These are phyloP conservation scores for Phataginus tricuspis DNA, from an alignment of 2,797 vertebrate species.

Conservation along the genomic window DNA sequence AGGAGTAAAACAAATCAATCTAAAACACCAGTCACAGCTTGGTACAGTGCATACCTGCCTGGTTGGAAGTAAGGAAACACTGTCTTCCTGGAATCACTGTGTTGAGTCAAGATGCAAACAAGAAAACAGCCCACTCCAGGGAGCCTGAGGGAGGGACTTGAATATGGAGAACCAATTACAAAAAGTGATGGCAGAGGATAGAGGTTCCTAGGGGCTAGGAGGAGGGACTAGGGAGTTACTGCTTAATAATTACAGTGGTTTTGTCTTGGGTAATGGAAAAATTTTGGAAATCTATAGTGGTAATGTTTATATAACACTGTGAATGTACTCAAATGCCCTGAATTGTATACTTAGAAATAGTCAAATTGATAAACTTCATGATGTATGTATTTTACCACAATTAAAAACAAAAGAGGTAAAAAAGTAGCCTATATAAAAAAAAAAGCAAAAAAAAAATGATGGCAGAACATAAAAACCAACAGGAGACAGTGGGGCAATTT, in stretches of 20 bases:
- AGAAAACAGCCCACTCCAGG: neutral
- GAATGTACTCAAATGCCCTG: neutral
- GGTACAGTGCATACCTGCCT: neutral
- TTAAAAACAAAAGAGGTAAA: neutral
- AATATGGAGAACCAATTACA: neutral
- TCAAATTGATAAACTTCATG: neutral
- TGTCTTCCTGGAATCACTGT: neutral
- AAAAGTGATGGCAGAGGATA: neutral
- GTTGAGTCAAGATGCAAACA: neutral
- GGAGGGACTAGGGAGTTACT: rapidly evolving
- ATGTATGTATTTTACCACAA: neutral
- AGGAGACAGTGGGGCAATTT: neutral
- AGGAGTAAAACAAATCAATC: neutral
- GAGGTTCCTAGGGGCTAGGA: neutral
- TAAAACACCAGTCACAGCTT: neutral
- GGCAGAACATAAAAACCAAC: neutral
- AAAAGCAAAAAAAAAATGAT: neutral
- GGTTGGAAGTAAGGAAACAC: neutral
- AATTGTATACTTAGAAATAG: neutral
- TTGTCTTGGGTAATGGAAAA: neutral
- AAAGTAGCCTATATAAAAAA: neutral
- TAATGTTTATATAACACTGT: neutral
- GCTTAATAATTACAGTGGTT: neutral
- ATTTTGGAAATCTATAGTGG: neutral
- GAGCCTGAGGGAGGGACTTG: neutral